These are phyloP conservation scores for Trinorchestia longiramus DNA, from an alignment of 1,140 invertebrate genomes.

Conservation along the genomic window DNA sequence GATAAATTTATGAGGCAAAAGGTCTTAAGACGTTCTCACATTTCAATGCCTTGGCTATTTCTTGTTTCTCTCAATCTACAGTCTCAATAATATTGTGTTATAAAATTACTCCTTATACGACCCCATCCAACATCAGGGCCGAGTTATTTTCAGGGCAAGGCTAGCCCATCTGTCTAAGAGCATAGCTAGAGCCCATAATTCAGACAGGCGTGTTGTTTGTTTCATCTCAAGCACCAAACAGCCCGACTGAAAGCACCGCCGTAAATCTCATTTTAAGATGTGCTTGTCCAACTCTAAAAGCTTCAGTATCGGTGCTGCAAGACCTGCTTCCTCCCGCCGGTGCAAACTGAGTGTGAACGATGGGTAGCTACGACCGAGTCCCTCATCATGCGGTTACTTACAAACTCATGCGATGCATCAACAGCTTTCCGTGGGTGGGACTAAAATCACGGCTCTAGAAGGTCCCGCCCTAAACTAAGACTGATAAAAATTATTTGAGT, in stretches of 20 bases:
- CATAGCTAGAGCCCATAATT: constrained; percentile 46
- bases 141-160: background rate
- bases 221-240: constrained; percentile 51
- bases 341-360: background rate
- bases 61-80: background rate
- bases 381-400: background rate
- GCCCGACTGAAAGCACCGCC: constrained; percentile 36
- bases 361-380: background rate
- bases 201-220: constrained; percentile 27
- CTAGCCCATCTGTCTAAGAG: constrained; percentile 17
- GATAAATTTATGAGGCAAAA: background rate
- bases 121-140: background rate
- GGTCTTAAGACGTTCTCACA: background rate
- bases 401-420: background rate
- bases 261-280: constrained; percentile 53
- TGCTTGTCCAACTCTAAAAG: constrained; percentile 37
- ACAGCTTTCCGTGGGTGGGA: no score
- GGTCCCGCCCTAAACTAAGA: no score
- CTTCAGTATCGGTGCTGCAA: background rate
- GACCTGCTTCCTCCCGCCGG: background rate
- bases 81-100: background rate
- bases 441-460: no score
- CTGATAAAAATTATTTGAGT: no score
- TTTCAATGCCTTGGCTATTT: background rate
- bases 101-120: background rate